Conservation (phyloP, 2,888 invertebrate genomes). For the Orgyia antiqua region DNA sequence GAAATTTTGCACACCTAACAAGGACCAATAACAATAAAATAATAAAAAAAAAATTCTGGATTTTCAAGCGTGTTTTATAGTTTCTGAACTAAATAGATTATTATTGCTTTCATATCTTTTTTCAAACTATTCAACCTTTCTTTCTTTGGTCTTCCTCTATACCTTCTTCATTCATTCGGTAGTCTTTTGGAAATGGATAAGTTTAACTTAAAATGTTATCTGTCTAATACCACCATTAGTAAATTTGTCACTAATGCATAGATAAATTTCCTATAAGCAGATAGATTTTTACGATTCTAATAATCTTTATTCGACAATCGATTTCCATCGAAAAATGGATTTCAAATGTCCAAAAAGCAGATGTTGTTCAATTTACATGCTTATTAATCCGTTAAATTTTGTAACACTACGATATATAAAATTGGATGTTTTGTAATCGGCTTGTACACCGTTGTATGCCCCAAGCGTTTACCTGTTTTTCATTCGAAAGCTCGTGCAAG, state of each 20-base stretch:
- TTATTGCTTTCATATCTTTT: too few relatives aligned
- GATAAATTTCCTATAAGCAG: not conserved
- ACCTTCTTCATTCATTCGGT: too few relatives aligned
- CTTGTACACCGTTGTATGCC: constrained; percentile 46
- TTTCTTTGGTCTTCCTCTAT: too few relatives aligned
- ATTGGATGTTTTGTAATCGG: constrained; percentile 35
- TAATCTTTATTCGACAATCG: constrained; percentile 15
- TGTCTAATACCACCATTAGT: not conserved
- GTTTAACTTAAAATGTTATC: too few relatives aligned
- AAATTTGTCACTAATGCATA: not conserved
- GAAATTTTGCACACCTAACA: too few relatives aligned
- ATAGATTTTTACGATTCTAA: constrained; percentile 2
- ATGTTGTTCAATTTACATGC: constrained; percentile 31
- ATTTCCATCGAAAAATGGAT: constrained; percentile 9
- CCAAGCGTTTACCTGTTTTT: constrained; percentile 66
- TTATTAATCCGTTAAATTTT: constrained; percentile 41
- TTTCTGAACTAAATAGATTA: too few relatives aligned
- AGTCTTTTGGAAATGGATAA: too few relatives aligned
- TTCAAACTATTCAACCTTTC: too few relatives aligned
- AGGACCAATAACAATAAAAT: too few relatives aligned
- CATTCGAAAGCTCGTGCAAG: constrained; percentile 52
- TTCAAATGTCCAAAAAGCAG: constrained; percentile 18
- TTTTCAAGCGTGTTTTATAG: too few relatives aligned
- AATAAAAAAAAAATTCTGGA: too few relatives aligned
- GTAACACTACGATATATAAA: constrained; percentile 38